phyloP scores from a whole-genome alignment of 2,797 vertebrate genomes.

The Enteromius radiatus region DNA sequence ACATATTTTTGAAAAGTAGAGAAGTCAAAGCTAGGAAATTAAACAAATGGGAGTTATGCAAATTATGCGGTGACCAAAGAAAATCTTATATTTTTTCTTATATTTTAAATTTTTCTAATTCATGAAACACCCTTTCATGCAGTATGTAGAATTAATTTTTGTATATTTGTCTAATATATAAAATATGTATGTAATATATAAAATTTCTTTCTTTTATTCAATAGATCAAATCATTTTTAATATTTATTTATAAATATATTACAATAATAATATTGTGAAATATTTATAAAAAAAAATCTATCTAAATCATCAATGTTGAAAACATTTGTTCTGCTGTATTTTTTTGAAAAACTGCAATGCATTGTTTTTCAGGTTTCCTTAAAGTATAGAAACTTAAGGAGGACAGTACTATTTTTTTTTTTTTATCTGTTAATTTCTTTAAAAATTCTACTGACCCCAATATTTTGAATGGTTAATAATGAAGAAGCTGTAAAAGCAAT shows the following conservation, averaged over 20 bases:
- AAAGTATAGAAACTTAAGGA: background rate
- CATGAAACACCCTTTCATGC: background rate
- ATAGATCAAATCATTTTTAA: too few relatives aligned
- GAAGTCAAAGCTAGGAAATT: background rate
- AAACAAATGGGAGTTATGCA: background rate
- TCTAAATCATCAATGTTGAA: background rate
- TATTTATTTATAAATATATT: background rate
- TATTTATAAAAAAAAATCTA: too few relatives aligned
- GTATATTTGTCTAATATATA: background rate
- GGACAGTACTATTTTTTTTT: too few relatives aligned
- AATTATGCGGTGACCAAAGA: background rate
- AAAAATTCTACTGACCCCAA: background rate
- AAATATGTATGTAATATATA: background rate
- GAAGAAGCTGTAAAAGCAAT: background rate
- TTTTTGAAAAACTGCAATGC: background rate
- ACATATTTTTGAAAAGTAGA: background rate
- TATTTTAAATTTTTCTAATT: background rate
- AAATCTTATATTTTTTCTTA: background rate
- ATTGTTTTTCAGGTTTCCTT: background rate
- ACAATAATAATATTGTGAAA: background rate
- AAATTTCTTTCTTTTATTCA: background rate
- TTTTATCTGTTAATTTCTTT: too few relatives aligned
- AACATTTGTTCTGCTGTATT: background rate
- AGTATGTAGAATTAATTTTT: background rate
- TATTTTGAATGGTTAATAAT: background rate